These are phyloP conservation scores for Stegodyphus mimosarum DNA, from an alignment of 1,140 invertebrate species.

Conservation along the genomic window DNA sequence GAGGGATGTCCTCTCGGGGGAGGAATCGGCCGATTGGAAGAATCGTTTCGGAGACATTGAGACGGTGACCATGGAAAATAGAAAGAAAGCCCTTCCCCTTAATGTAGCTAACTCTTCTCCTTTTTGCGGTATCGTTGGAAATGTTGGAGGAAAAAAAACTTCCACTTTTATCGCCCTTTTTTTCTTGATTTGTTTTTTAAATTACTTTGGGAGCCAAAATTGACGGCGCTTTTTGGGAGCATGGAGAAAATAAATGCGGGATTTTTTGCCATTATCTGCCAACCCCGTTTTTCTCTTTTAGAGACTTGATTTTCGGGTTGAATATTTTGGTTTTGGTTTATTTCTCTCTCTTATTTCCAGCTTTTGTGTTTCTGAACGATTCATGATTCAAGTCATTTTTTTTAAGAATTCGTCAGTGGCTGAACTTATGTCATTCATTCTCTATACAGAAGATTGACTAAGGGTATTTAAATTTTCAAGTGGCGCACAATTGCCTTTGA, in stretches of 20 bases:
- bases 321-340: background rate
- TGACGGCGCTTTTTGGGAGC: conserved; percentile 23
- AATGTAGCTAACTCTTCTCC: conserved; percentile 11
- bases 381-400: background rate
- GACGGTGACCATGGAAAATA: conserved; percentile 39
- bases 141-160: background rate
- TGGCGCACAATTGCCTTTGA: too few species aligned
- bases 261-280: conserved; percentile 30
- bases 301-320: background rate
- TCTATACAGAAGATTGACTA: too few species aligned
- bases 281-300: background rate
- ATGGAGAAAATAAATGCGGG: conserved; percentile 49
- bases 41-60: conserved; percentile 31
- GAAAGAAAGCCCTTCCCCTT: conserved; percentile 28
- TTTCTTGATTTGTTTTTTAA: background rate
- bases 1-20: conserved; percentile 1
- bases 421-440: too few species aligned
- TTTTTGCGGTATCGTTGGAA: conserved; percentile 2
- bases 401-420: background rate
- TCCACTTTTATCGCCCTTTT: background rate
- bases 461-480: too few species aligned
- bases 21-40: conserved; percentile 9
- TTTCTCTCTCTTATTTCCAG: background rate
- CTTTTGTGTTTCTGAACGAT: background rate
- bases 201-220: background rate